These are phyloP conservation scores for Nasonia vitripennis DNA, from an alignment of 1,140 invertebrate genomes.

Conservation along the genomic window DNA sequence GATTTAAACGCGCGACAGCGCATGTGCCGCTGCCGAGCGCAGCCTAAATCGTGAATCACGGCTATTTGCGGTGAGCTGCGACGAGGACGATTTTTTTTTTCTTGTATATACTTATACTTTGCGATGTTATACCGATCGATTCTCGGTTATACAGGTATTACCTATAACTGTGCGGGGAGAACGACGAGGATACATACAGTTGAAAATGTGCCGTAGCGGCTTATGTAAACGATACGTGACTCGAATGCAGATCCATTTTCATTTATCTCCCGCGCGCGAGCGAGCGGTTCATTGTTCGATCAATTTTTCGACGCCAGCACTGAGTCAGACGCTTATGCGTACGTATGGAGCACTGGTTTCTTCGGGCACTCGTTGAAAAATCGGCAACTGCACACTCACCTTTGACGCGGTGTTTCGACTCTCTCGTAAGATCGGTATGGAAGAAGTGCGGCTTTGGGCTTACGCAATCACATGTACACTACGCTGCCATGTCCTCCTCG, in stretches of 20 bases:
- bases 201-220: background rate
- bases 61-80: background rate
- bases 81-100: background rate
- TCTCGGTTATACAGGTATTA: too few relatives aligned
- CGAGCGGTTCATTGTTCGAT: slow-evolving; percentile 21
- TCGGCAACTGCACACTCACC: too few relatives aligned
- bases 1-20: slow-evolving; percentile 58
- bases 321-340: too few relatives aligned
- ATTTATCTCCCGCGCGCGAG: background rate
- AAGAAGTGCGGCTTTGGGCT: too few relatives aligned
- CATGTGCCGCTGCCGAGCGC: slow-evolving; percentile 66
- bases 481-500: background rate
- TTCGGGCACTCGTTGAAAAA: too few relatives aligned
- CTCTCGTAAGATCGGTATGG: too few relatives aligned
- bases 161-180: too few relatives aligned
- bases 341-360: too few relatives aligned
- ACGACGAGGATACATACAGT: too few relatives aligned
- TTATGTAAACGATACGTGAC: slow-evolving; percentile 42
- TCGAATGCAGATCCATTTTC: slow-evolving; percentile 15
- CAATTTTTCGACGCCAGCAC: background rate
- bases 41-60: background rate
- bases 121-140: too few relatives aligned
- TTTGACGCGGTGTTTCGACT: too few relatives aligned
- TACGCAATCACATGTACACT: background rate
- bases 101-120: too few relatives aligned